Evolutionary conservation across 2,888 invertebrate genomes (phyloP), one percentile per base, ranked within the genome.

Genomic region (Mimumesa dahlbomi): DNA sequence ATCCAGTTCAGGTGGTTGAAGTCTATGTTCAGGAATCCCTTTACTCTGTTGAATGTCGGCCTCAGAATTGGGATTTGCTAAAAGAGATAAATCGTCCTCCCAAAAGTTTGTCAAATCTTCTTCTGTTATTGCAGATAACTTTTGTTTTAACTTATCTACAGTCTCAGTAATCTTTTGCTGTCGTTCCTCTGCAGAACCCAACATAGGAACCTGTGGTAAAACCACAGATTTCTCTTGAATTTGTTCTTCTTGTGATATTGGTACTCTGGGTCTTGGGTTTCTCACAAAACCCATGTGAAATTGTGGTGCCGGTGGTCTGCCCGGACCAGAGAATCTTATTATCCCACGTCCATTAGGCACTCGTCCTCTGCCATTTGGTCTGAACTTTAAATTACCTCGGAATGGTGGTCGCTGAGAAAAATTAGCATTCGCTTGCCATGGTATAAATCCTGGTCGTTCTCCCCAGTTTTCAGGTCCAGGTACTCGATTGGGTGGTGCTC

Each of bases 161-260:
- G 88, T 84, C 34, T 88, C 84, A 1, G 81, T 82, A 58, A 89
- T 88, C 34, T 87, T 88, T 19, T 83, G 82, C 16, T 82, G 80
- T 0, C 88, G 82, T 62, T 89, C 89, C 45, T 88, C 88, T 46
- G 88, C 87, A 0, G 89, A 88, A 2, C 89, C 89, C n/a, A 79
- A 81, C 9, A 82, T 46, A 6, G 85, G 84, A 36, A 72, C 77
- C 19, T 68, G 67, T 0, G 67, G 48, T 0, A 9, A 21, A 13
- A n/a, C 0, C 0, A 13, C 7, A 22, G 14, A 9, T 9, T 13
- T 11, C 4, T 48, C 45, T 34, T 64, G 48, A 6, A 9, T 3
- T 58, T 52, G 19, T 7, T 42, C 40, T 5, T 63, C 56, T 11
- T 14, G 56, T 0, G 21, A 18, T 14, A 57, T 11, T 4, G 6